Base-by-base conservation (phyloP, 2,888 invertebrate genomes). In the Podabrus alpinus region DNA sequence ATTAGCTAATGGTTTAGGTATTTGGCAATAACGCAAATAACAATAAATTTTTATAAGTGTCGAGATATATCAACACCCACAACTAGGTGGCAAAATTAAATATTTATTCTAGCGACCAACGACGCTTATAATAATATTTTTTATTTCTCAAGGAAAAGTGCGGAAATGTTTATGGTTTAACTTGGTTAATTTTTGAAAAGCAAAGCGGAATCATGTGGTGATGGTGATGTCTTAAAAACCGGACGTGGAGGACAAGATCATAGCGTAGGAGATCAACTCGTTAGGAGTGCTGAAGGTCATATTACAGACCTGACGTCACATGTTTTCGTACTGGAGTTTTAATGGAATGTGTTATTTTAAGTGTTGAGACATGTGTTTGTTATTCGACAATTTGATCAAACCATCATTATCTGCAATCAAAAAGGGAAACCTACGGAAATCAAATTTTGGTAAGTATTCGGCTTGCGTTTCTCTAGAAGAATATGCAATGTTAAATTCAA, bases 271-370 rank as follows among this genome's bases (percentile, higher is more conserved):
- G 74, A 74, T 61, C 61, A 61, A 68, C 71, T 76, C 69, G 69
- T 73, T 71, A 61, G 71, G 71, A 73, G 73, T 69, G 71, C 29
- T 74, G 71, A 76, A 76, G 76, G 76, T 72, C 72, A 72, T 72
- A 60, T 59, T 25, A 72, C 72, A 76, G 73, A 74, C 76, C 73
- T 74, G 71, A 76, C 76, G 76, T 76, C 76, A 76, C 74, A 71
- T 72, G 76, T 74, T 76, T 76, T 76, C 66, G 69, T 72, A 72
- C 71, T 71, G 71, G 76, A 74, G 73, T 73, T 72, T 72, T 70
- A 73, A 75, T 73, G 75, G 75, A 75, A 75, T 75, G 75, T 73
- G 76, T 76, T 76, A 76, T 76, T 76, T 76, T 73, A 68, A 69
- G 76, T 72, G 72, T 75, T 75, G 61, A 72, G 66, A 70, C 75